Percentiles rank a stretch among this genome's conserved stretches.
Evolutionary conservation across 2,888 invertebrate species (phyloP).

Genomic region (Euplagia quadripunctaria): DNA sequence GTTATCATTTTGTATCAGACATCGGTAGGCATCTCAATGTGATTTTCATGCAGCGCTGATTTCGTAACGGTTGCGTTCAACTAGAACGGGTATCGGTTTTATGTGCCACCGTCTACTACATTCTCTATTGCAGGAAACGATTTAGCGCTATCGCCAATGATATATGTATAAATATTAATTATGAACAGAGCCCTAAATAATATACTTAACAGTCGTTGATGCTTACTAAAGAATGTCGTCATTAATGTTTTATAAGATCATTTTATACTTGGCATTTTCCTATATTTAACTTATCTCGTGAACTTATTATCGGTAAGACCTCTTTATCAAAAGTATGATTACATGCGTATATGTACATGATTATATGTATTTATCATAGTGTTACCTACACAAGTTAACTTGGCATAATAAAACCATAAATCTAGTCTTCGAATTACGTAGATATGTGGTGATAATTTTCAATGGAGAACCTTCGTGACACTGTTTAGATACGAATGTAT

Average conservation of each 20-base stretch:
- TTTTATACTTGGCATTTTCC: conserved; percentile 72
- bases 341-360: conserved; percentile 3
- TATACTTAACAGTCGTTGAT: background rate
- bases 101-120: conserved; percentile 74
- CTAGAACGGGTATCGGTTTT: conserved; percentile 85
- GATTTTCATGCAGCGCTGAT: conserved; percentile 85
- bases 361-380: conserved; percentile 43
- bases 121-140: conserved; percentile 60
- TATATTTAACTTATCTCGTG: conserved; percentile 82
- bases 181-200: background rate
- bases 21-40: conserved; percentile 60
- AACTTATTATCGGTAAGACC: conserved; percentile 82
- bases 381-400: conserved; percentile 69
- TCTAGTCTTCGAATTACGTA: conserved; percentile 63
- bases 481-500: conserved; percentile 72
- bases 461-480: conserved; percentile 72
- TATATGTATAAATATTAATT: conserved; percentile 11
- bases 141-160: conserved; percentile 29
- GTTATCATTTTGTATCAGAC: conserved; percentile 41
- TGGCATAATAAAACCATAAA: conserved; percentile 64
- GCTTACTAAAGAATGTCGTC: conserved; percentile 21
- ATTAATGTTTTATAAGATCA: conserved; percentile 42
- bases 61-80: conserved; percentile 86
- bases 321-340: conserved; percentile 74
- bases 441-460: conserved; percentile 60